Evolutionary conservation across 2,797 vertebrate species (phyloP), one percentile per base, ranked within the genome.

Genomic region (Gymnothorax javanicus): DNA sequence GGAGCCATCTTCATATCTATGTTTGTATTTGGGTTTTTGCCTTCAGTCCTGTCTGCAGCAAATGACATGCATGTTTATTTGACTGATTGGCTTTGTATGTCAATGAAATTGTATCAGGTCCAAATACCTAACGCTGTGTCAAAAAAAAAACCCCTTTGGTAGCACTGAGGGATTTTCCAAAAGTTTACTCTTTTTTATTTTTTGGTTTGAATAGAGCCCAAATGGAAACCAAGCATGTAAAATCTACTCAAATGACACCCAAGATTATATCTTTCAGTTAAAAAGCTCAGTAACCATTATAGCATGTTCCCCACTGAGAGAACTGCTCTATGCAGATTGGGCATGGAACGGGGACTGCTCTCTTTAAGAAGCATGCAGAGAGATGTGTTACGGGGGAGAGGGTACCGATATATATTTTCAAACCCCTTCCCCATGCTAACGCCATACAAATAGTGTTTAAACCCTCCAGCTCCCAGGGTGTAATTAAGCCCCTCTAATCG

Each of bases 401-500:
- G 90, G 57, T 91, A 92, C 91, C 91, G 91, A 93, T 95, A 94
- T 94, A 90, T 95, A 94, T 95, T 95, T 95, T 92, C 90, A 92
- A 91, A 93, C 89, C 94, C 33, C 33, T 84, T 93, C 92, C 93
- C 92, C 94, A 17, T 59, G 25, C 93, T 90, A 91, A 95, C 88
- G 91, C 93, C 90, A 91, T 93, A 94, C 94, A 96, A 96, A 96
- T 93, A 93, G 95, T 96, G 95, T 96, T 95, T 95, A 96, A 96
- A 96, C 94, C 94, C 94, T 94, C 93, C 93, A 17, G 94, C 94
- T 94, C 94, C 95, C 94, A 94, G 95, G 94, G 95, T 95, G 95
- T 96, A 96, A 96, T 96, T 96, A 96, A 95, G 95, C 94, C 94
- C 93, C 94, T 95, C 94, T 96, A 96, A 96, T 96, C 94, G 94